phyloP scores from a whole-genome alignment of 2,113 vertebrate genomes.

The Hemichromis elongatus region DNA sequence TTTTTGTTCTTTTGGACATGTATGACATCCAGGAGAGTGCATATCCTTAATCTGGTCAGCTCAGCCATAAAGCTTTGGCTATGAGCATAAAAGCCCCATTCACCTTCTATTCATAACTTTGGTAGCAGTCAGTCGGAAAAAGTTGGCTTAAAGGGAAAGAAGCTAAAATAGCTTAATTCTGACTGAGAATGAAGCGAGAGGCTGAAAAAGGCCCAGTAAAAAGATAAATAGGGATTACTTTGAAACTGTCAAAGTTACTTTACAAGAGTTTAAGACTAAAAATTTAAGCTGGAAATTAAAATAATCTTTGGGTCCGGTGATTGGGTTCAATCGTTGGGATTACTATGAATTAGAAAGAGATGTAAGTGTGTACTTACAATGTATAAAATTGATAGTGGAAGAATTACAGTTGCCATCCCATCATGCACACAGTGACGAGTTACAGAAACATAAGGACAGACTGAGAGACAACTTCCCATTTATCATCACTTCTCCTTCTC shows the following conservation, averaged over 20 bases:
- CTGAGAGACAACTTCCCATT: slow-evolving; percentile 42
- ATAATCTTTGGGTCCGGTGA: not conserved
- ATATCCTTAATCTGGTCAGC: not conserved
- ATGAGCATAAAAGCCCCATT: not conserved
- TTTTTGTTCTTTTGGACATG: not conserved
- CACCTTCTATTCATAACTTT: not conserved
- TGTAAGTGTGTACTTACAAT: not conserved
- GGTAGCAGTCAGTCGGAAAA: not conserved
- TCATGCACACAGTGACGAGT: not conserved
- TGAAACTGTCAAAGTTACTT: not conserved
- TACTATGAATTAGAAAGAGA: not conserved
- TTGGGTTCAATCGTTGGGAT: not conserved
- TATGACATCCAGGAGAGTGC: not conserved
- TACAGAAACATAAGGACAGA: slow-evolving; percentile 19
- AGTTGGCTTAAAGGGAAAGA: not conserved
- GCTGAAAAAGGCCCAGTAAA: not conserved
- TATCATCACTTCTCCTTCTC: not conserved
- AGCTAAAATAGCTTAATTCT: not conserved
- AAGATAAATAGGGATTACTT: not conserved
- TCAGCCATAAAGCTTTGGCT: not conserved
- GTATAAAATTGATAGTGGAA: not conserved
- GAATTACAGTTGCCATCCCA: not conserved
- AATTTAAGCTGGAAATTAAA: not conserved
- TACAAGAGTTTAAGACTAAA: not conserved
- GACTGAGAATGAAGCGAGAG: not conserved